These are phyloP conservation scores for Erpornis zantholeuca DNA, from an alignment of 2,113 vertebrate species.

Conservation along the genomic window DNA sequence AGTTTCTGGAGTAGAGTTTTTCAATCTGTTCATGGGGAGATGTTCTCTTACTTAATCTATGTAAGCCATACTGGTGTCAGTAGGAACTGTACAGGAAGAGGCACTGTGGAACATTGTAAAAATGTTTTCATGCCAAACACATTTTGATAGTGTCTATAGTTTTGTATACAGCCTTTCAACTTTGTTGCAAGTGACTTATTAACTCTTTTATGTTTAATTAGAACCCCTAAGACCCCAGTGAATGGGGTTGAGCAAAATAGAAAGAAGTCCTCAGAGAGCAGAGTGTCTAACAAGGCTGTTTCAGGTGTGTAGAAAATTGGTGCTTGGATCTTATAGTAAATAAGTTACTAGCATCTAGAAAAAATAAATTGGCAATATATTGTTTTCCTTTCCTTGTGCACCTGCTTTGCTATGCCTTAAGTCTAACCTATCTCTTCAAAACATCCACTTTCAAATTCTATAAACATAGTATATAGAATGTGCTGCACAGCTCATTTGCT, in stretches of 20 bases:
- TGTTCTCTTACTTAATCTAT: background rate
- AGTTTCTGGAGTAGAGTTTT: background rate
- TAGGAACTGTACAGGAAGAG: background rate
- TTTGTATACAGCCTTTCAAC: conserved; percentile 46
- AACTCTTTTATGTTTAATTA: conserved; percentile 79
- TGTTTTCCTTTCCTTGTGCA: conserved; percentile 54
- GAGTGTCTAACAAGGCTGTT: conserved; percentile 75
- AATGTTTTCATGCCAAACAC: background rate
- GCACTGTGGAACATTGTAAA: background rate
- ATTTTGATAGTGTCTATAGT: conserved; percentile 26
- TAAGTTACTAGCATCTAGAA: conserved; percentile 26
- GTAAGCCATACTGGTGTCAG: background rate
- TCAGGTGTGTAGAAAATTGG: conserved; percentile 78
- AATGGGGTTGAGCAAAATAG: conserved; percentile 80
- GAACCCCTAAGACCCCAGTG: conserved; percentile 77
- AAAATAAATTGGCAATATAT: background rate
- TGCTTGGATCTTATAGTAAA: conserved; percentile 30
- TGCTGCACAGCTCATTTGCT: conserved; percentile 30
- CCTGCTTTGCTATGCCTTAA: conserved; percentile 40
- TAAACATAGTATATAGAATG: background rate
- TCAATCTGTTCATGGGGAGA: background rate
- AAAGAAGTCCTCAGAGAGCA: conserved; percentile 79
- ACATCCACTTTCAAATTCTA: background rate
- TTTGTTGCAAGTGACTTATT: conserved; percentile 70
- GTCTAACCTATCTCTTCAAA: background rate